Percentiles rank a stretch among this genome's conserved stretches.
These are phyloP conservation scores for Alitta virens DNA, from an alignment of 2,888 invertebrate genomes.

Conservation along the genomic window DNA sequence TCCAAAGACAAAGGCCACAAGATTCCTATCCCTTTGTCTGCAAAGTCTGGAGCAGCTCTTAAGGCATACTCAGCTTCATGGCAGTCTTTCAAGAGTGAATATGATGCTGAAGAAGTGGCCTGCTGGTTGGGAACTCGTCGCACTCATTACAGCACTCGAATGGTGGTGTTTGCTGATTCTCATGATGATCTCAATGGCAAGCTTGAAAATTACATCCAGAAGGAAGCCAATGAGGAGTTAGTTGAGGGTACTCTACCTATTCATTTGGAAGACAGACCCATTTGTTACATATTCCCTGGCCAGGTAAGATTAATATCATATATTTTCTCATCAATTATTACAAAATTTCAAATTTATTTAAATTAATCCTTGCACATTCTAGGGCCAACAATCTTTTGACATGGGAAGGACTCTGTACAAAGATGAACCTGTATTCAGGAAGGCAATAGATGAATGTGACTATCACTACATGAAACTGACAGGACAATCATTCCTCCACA, in stretches of 20 bases:
- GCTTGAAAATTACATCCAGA: conserved; percentile 8
- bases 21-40: conserved; percentile 17
- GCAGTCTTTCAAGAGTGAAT: conserved; percentile 11
- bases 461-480: conserved; percentile 11
- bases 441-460: conserved; percentile 18
- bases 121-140: conserved; percentile 16
- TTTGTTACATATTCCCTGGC: conserved; percentile 27
- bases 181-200: conserved; percentile 10
- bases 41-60: conserved; percentile 19
- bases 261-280: conserved; percentile 2
- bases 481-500: conserved; percentile 20
- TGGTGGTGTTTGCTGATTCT: conserved; percentile 19
- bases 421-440: conserved; percentile 18
- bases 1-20: conserved; percentile 3
- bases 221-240: conserved; percentile 7
- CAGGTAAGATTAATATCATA: neutral
- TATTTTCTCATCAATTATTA: no score
- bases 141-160: conserved; percentile 14
- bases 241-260: conserved; percentile 8
- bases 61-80: conserved; percentile 11
- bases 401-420: conserved; percentile 25
- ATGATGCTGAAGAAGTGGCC: conserved; percentile 20
- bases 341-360: neutral
- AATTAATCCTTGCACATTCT: neutral
- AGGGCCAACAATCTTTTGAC: conserved; percentile 24